Percentiles rank a stretch among this genome's conserved stretches.
Evolutionary conservation across 1,140 invertebrate genomes (phyloP).

Genomic region (Dreissena rostriformis): DNA sequence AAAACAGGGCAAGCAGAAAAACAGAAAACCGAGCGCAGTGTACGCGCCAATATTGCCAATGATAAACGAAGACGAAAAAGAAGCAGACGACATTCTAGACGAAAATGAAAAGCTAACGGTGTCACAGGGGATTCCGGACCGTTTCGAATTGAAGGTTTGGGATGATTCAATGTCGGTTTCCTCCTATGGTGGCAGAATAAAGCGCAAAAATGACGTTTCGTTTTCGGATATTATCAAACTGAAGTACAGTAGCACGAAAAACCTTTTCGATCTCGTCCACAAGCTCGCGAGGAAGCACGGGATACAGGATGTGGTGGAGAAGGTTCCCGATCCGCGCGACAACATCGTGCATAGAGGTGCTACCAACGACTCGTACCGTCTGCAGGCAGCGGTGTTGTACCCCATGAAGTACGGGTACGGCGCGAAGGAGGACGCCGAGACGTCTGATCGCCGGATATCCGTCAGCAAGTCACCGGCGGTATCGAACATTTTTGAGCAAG

Average conservation of each 20-base stretch:
- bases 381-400: constrained; percentile 44
- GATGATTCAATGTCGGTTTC: constrained; percentile 42
- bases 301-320: constrained; percentile 41
- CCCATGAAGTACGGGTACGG: constrained; percentile 54
- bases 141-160: constrained; percentile 37
- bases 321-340: constrained; percentile 50
- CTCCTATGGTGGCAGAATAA: constrained; percentile 38
- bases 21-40: constrained; percentile 21
- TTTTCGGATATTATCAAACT: constrained; percentile 57
- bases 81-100: constrained; percentile 8
- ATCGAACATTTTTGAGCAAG: not conserved
- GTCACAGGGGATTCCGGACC: constrained; percentile 9
- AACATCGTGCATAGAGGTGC: constrained; percentile 48
- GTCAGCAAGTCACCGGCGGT: constrained; percentile 32
- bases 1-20: not conserved
- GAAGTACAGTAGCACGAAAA: constrained; percentile 43
- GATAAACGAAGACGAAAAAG: constrained; percentile 52
- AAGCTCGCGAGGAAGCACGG: constrained; percentile 52
- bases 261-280: constrained; percentile 53
- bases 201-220: constrained; percentile 44
- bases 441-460: not conserved
- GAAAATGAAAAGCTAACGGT: not conserved
- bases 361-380: constrained; percentile 41
- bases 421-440: constrained; percentile 3
- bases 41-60: constrained; percentile 45